These are phyloP conservation scores for Aphelinus certus DNA, from an alignment of 1,140 invertebrate genomes.

Conservation along the genomic window DNA sequence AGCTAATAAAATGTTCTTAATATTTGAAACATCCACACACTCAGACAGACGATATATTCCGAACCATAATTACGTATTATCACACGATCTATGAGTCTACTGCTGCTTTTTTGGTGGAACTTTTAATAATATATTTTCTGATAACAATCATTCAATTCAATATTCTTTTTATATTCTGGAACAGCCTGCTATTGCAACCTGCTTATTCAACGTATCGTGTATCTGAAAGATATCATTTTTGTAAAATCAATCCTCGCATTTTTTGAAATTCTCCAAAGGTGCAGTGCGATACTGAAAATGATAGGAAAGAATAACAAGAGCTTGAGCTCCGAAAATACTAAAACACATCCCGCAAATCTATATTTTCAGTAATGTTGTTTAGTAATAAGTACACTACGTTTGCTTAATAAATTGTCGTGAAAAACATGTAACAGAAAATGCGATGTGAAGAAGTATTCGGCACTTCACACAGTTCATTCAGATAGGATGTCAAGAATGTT, in stretches of 20 bases:
- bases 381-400: no score
- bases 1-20: conserved; percentile 51
- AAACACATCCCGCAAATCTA: no score
- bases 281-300: no score
- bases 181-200: conserved; percentile 21
- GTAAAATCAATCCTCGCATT: not conserved
- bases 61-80: conserved; percentile 48
- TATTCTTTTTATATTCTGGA: conserved; percentile 3
- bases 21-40: conserved; percentile 52
- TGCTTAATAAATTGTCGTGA: no score
- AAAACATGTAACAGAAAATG: no score
- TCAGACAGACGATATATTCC: conserved; percentile 47
- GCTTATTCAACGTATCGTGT: conserved; percentile 16
- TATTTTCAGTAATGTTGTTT: no score
- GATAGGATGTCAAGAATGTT: no score
- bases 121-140: conserved; percentile 24
- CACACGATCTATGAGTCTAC: conserved; percentile 43
- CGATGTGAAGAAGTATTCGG: no score
- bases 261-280: conserved; percentile 23
- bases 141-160: conserved; percentile 23
- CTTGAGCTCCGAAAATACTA: no score
- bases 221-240: no score
- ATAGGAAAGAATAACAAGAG: no score
- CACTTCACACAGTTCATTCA: no score
- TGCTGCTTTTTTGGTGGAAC: conserved; percentile 15